Evolutionary conservation across 2,888 invertebrate species (phyloP).

Genomic region (Eilema depressum): DNA sequence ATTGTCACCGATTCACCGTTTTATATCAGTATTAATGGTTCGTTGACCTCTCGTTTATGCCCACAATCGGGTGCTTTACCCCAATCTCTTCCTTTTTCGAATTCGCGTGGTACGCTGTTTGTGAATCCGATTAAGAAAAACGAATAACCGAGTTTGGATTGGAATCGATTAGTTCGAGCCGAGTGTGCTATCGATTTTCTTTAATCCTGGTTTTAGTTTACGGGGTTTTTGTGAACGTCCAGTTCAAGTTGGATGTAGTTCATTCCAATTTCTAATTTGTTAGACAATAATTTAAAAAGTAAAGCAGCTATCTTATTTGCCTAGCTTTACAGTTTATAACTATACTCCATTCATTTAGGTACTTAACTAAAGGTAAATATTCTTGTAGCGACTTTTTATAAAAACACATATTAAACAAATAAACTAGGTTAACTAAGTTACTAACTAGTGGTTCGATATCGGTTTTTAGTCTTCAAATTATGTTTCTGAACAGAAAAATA

Average conservation of each 20-base stretch:
- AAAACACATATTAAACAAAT: too few species aligned
- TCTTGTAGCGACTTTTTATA: too few species aligned
- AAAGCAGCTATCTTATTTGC: too few species aligned
- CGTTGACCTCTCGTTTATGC: slow-evolving; percentile 60
- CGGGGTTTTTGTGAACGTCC: slow-evolving; percentile 15
- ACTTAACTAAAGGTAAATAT: too few species aligned
- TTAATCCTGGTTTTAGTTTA: slow-evolving; percentile 35
- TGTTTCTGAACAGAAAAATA: too few species aligned
- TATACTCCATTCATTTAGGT: too few species aligned
- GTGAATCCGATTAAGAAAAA: slow-evolving; percentile 51
- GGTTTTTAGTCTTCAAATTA: too few species aligned
- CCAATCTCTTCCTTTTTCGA: slow-evolving; percentile 63
- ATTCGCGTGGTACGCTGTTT: slow-evolving; percentile 65
- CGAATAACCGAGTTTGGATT: slow-evolving; percentile 50
- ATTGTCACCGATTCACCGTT: slow-evolving; percentile 51
- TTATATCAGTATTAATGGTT: slow-evolving; percentile 63
- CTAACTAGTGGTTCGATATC: too few species aligned
- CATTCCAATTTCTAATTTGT: not conserved
- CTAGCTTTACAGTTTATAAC: too few species aligned
- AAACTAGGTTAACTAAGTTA: too few species aligned
- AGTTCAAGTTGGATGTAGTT: not conserved
- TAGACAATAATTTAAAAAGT: too few species aligned
- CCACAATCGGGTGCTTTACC: slow-evolving; percentile 57
- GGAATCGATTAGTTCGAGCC: slow-evolving; percentile 48
- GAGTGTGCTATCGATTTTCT: slow-evolving; percentile 33